These are phyloP conservation scores for Emydocephalus ijimae DNA, from an alignment of 2,113 vertebrate species.

Conservation along the genomic window DNA sequence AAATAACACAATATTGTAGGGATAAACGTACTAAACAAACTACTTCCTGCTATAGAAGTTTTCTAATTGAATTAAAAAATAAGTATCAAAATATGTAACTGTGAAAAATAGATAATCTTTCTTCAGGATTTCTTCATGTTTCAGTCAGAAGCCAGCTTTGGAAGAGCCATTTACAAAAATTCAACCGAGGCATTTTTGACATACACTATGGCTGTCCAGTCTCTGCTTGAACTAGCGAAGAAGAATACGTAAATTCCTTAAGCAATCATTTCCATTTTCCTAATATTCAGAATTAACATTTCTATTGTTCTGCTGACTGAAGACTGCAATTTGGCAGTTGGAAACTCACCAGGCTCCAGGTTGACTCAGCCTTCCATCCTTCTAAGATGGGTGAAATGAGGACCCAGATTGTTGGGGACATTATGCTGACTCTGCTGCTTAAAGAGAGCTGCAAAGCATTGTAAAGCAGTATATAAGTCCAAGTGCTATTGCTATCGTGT, in stretches of 20 bases:
- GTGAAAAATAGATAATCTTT: background rate
- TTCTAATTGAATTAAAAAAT: background rate
- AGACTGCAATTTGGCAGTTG: no score
- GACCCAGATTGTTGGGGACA: no score
- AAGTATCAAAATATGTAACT: background rate
- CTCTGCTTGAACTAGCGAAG: background rate
- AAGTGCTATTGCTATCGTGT: background rate
- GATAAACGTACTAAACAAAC: background rate
- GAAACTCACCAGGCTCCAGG: no score
- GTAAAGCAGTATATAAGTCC: no score
- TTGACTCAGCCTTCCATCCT: no score
- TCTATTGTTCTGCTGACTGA: background rate
- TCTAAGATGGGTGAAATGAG: no score
- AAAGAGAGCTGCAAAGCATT: no score
- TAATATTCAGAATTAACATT: background rate
- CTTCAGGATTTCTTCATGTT: background rate
- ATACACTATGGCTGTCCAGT: background rate
- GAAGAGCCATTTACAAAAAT: background rate
- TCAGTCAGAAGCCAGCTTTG: background rate
- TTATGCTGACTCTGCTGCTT: no score
- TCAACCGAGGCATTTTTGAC: background rate
- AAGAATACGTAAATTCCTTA: background rate
- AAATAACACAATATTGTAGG: background rate
- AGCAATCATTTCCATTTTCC: background rate
- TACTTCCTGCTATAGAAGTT: background rate